Base-by-base conservation (phyloP, 2,888 invertebrate genomes). In the Synanthedon vespiformis region DNA sequence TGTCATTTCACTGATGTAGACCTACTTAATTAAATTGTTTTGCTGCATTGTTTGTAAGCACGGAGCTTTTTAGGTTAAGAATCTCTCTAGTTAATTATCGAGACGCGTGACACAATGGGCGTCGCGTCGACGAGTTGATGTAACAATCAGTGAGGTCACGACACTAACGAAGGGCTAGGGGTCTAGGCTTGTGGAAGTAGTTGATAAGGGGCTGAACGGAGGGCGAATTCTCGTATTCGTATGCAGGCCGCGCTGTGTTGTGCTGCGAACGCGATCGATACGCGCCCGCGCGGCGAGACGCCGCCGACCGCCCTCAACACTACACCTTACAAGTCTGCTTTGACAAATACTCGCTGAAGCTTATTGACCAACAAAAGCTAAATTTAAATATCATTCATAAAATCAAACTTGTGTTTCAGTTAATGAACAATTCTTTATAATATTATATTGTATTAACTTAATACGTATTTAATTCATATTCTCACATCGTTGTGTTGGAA, bases 201-300 rank as follows among this genome's bases (percentile, higher is more conserved):
- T 76, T 74, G 78, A 74, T 80, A 80, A 81, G 80, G 83, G 80
- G 70, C 75, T 74, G 74, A 74, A 68, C 70, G 72, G 18, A 48
- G 16, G 48, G 48, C 74, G 78, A 79, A 76, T 78, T 82, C 77
- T 76, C 68, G 80, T 80, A 79, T 84, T 84, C 81, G 86, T 83
- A 86, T 87, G 86, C 87, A 83, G 81, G 80, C 77, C 80, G 79
- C 79, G 74, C 72, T 74, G 72, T 70, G 67, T 72, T 67, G 72
- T 65, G 34, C 34, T 34, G 34, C 34, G 34, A 34, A 34, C 67
- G 69, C 84, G 86, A 85, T 85, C 85, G 81, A 85, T 85, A 85
- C 85, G 83, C 85, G 83, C 84, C 84, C 83, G 85, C 83, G 82
- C 84, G 84, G 67, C 72, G 70, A 65, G 62, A 65, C 73, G 34